These are phyloP conservation scores for Falcunculus frontatus DNA, from an alignment of 2,113 vertebrate species.

Conservation along the genomic window DNA sequence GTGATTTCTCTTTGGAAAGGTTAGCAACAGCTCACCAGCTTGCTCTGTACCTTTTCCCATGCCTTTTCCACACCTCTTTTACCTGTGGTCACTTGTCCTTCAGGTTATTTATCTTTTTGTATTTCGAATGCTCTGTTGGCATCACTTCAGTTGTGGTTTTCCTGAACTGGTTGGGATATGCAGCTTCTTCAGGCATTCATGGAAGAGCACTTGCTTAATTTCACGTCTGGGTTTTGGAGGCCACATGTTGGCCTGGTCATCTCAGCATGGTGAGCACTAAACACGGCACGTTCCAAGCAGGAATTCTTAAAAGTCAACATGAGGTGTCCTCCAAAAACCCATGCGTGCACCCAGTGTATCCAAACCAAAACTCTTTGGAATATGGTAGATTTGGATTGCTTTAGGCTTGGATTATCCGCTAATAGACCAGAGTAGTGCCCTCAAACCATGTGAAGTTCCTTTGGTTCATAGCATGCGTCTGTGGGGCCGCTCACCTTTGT, in stretches of 20 bases:
- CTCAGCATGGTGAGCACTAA: neutral
- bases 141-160: neutral
- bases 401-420: neutral
- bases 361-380: neutral
- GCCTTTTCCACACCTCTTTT: neutral
- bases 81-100: neutral
- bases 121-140: neutral
- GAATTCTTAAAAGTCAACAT: neutral
- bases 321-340: neutral
- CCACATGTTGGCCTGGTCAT: neutral
- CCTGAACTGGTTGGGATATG: neutral
- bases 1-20: neutral
- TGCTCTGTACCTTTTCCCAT: neutral
- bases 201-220: neutral
- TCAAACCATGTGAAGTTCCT: neutral
- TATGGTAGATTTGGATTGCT: neutral
- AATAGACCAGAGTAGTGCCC: neutral
- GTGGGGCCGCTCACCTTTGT: neutral
- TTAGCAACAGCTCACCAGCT: neutral
- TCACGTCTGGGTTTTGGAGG: neutral
- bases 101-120: neutral
- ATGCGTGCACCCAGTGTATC: neutral
- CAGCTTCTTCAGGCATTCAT: neutral
- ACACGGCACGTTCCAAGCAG: neutral
- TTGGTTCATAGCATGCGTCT: neutral